Evolutionary conservation across 1,140 invertebrate species (phyloP).

Genomic region (Diachasmimorpha longicaudata): DNA sequence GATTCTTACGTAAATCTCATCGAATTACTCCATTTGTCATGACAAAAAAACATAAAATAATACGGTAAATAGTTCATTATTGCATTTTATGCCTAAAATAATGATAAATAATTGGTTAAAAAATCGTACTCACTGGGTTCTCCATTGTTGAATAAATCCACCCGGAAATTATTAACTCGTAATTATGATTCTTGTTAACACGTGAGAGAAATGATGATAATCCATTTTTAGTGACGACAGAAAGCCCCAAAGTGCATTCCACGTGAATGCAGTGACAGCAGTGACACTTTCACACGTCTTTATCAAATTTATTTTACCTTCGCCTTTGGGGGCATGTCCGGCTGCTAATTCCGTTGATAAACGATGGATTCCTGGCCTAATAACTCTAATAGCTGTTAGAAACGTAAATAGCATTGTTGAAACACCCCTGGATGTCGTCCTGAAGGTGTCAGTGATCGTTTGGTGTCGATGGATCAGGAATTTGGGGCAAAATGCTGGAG

Average conservation of each 20-base stretch:
- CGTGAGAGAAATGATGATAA: background rate
- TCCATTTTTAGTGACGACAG: background rate
- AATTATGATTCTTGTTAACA: background rate
- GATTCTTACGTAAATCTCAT: background rate
- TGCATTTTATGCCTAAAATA: background rate
- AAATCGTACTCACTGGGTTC: background rate
- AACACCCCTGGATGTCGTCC: background rate
- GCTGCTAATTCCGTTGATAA: background rate
- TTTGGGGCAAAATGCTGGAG: background rate
- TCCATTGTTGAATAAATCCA: background rate
- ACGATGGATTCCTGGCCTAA: background rate
- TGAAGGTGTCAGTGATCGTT: background rate
- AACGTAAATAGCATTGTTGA: background rate
- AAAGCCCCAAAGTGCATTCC: background rate
- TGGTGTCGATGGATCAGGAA: background rate
- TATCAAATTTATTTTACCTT: background rate
- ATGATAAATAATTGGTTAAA: background rate
- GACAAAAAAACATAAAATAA: background rate
- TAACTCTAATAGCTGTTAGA: background rate
- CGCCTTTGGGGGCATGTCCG: background rate
- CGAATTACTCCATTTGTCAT: background rate
- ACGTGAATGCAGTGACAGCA: background rate
- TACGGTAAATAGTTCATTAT: background rate
- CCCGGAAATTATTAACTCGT: background rate
- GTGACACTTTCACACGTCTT: background rate